Evolutionary conservation across 2,888 invertebrate species (phyloP), one percentile per base, ranked within the genome.

Genomic region (Eupeodes latifasciatus): DNA sequence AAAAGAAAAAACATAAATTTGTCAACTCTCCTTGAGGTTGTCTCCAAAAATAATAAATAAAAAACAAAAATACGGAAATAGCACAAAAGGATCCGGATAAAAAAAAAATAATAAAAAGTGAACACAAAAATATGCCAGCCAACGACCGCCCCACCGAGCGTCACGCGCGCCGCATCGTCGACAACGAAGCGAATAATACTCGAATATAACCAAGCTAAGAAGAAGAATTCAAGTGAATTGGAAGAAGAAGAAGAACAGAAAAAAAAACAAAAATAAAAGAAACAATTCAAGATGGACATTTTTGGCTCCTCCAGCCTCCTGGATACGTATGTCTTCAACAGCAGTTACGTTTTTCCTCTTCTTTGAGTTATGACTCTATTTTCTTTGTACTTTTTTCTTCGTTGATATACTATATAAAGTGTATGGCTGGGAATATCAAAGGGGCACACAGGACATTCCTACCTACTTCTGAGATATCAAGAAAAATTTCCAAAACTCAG

Each of bases 281-380:
- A 69, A 74, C 72, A 72, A 27, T 14, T 67, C 36, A 64, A 67
- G 74, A 49, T 53, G 67, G 49, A 72, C 53, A 76, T 44, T 34
- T 47, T 19, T 7, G 12, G 51, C 71, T 72, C 61, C 71, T 67
- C 61, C 79, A 64, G 57, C 51, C 78, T 74, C 64, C 79, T 69
- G 67, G 49, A 75, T 27, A 27, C 27, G 27, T 3, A 27, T 69
- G 88, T 88, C 88, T 81, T 71, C 75, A 69, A 81, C 84, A 88
- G 75, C 84, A 81, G 88, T 84, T 79, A 82, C 86, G 69, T 67
- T 61, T 81, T 75, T 69, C 66, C 53, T 83, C 51, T 82, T 55
- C 78, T 78, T 81, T 85, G 81, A 81, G 75, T 78, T 88, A 88
- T 88, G 81, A 78, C 64, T 82, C 55, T 16, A 16, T 67, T 61